phyloP scores from a whole-genome alignment of 2,113 vertebrate species.

The Paraplagusia blochii region DNA sequence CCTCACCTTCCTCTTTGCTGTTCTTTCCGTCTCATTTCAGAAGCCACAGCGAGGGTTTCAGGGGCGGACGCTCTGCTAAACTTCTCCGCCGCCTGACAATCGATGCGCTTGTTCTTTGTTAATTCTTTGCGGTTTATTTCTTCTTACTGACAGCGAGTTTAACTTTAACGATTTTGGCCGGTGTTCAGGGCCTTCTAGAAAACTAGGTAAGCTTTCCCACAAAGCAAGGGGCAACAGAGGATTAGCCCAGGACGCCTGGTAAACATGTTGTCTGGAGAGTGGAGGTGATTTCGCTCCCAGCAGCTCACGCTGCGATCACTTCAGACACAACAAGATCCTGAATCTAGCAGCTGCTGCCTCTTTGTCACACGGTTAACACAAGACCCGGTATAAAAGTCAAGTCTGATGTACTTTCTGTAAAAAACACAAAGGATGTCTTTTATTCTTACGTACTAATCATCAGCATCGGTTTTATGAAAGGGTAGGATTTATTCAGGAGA shows the following conservation, averaged over 20 bases:
- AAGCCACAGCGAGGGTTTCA: slow-evolving; percentile 1
- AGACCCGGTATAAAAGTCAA: slow-evolving; percentile 15
- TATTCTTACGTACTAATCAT: too few relatives aligned
- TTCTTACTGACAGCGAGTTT: too few relatives aligned
- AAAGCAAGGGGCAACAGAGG: slow-evolving; percentile 17
- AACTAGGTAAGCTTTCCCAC: slow-evolving; percentile 6
- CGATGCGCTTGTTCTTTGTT: neutral
- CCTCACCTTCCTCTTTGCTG: slow-evolving; percentile 10
- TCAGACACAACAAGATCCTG: slow-evolving; percentile 23
- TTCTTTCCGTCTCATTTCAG: neutral
- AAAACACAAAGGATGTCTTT: too few relatives aligned
- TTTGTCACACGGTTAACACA: slow-evolving; percentile 5
- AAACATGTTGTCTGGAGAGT: slow-evolving; percentile 24
- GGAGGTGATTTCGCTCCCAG: slow-evolving; percentile 2
- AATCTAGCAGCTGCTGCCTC: slow-evolving; percentile 23
- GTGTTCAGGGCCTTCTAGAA: neutral
- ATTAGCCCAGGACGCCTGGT: slow-evolving; percentile 22
- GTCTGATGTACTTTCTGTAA: neutral
- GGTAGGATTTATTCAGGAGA: too few relatives aligned
- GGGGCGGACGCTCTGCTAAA: neutral
- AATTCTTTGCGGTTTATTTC: too few relatives aligned
- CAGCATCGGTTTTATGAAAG: too few relatives aligned
- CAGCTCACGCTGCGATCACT: slow-evolving; percentile 41
- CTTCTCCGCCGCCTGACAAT: neutral
- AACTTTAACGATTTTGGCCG: neutral